These are phyloP conservation scores for Asteroscopus sphinx DNA, from an alignment of 2,888 invertebrate genomes.

Conservation along the genomic window DNA sequence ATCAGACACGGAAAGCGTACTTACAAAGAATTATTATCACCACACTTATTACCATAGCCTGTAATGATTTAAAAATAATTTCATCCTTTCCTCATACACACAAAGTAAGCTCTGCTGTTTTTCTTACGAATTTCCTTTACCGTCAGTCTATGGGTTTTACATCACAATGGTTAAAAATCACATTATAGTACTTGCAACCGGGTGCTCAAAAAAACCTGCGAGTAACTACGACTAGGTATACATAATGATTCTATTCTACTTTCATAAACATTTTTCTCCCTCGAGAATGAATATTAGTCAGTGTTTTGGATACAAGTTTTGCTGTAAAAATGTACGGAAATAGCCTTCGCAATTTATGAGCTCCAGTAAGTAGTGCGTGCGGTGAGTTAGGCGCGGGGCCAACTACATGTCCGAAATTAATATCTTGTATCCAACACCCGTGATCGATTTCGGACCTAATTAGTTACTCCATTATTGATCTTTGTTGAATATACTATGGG, in stretches of 20 bases:
- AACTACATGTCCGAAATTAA: constrained; percentile 79
- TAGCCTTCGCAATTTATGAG: constrained; percentile 77
- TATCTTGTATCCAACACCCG: constrained; percentile 70
- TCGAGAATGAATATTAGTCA: constrained; percentile 44
- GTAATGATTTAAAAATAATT: too few relatives aligned
- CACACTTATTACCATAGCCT: too few relatives aligned
- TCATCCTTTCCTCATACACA: too few relatives aligned
- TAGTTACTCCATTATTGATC: constrained; percentile 38
- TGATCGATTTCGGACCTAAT: constrained; percentile 65
- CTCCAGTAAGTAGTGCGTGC: constrained; percentile 74
- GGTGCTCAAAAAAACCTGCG: too few relatives aligned
- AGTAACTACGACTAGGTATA: too few relatives aligned
- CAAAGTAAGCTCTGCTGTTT: too few relatives aligned
- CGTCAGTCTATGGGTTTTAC: too few relatives aligned
- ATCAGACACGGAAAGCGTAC: not conserved
- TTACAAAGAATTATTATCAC: too few relatives aligned
- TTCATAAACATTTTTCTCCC: constrained; percentile 15
- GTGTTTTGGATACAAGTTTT: constrained; percentile 58
- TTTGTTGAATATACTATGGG: constrained; percentile 1
- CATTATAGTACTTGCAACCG: too few relatives aligned
- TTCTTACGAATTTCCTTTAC: too few relatives aligned
- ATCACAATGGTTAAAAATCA: too few relatives aligned
- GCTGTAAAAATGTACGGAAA: constrained; percentile 73
- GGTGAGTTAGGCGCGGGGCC: constrained; percentile 79
- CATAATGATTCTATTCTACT: too few relatives aligned